Conservation (phyloP, 1,140 invertebrate species). For the Apis dorsata region DNA sequence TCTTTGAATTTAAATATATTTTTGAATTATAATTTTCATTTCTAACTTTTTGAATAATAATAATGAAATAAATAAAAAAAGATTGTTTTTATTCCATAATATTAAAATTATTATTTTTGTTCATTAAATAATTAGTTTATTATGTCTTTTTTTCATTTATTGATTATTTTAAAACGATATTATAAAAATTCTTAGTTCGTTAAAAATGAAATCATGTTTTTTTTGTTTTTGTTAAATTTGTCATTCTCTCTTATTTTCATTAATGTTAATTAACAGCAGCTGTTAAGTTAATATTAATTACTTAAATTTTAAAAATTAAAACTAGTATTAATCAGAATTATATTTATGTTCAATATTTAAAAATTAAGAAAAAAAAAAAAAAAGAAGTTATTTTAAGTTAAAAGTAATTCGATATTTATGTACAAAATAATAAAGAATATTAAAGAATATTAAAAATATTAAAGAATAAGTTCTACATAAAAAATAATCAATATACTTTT, state of each 20-base stretch:
- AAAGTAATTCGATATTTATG: background rate
- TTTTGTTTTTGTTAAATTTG: constrained; percentile 36
- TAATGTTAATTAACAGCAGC: constrained; percentile 20
- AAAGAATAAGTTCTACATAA: too few relatives aligned
- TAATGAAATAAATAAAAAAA: background rate
- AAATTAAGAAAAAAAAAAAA: background rate
- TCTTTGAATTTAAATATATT: too few relatives aligned
- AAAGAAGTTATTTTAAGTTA: constrained; percentile 8
- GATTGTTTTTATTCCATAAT: background rate
- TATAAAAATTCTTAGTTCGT: constrained; percentile 6
- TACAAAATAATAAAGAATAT: background rate
- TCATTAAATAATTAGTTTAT: constrained; percentile 14
- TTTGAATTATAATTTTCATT: too few relatives aligned
- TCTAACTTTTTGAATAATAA: too few relatives aligned
- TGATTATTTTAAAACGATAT: constrained; percentile 4
- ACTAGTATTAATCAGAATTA: constrained; percentile 20
- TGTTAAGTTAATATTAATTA: constrained; percentile 25
- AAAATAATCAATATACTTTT: constrained; percentile 7
- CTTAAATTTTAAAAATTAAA: background rate
- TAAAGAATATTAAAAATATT: too few relatives aligned
- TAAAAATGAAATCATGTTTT: background rate
- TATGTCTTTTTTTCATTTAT: constrained; percentile 26
- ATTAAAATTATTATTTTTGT: constrained; percentile 9
- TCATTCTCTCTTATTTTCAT: constrained; percentile 33
- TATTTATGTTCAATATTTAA: constrained; percentile 29